Conservation (phyloP, 2,888 invertebrate species). For the Epirrhoe tristata region DNA sequence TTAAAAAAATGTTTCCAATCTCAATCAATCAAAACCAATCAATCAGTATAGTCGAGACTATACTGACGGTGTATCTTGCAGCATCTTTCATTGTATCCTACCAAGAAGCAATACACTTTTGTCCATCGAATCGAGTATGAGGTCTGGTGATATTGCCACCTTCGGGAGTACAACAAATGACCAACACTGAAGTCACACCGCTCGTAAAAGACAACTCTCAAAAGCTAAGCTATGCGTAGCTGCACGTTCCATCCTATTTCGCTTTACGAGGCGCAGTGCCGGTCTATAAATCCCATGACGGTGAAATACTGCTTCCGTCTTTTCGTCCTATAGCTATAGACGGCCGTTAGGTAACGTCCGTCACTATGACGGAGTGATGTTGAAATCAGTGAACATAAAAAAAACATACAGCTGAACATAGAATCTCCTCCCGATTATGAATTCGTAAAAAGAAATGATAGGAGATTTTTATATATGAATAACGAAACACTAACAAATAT, state of each 20-base stretch:
- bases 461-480: background rate
- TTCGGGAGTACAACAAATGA: background rate
- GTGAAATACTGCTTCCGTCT: slow-evolving; percentile 34
- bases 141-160: background rate
- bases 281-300: slow-evolving; percentile 35
- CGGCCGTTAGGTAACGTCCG: background rate
- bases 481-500: background rate
- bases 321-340: slow-evolving; percentile 17
- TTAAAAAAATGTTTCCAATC: too few relatives aligned
- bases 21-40: too few relatives aligned
- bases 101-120: background rate
- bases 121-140: background rate
- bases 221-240: slow-evolving; percentile 25
- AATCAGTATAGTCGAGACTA: too few relatives aligned
- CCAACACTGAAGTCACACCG: background rate
- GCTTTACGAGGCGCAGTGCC: slow-evolving; percentile 33
- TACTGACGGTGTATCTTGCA: too few relatives aligned
- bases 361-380: background rate
- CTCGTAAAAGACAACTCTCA: slow-evolving; percentile 11
- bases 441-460: too few relatives aligned
- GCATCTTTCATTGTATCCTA: background rate
- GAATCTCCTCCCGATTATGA: too few relatives aligned
- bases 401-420: too few relatives aligned
- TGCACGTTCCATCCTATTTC: slow-evolving; percentile 32
- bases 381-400: background rate